These are phyloP conservation scores for Oreochromis mossambicus DNA, from an alignment of 2,797 vertebrate species.

Conservation along the genomic window DNA sequence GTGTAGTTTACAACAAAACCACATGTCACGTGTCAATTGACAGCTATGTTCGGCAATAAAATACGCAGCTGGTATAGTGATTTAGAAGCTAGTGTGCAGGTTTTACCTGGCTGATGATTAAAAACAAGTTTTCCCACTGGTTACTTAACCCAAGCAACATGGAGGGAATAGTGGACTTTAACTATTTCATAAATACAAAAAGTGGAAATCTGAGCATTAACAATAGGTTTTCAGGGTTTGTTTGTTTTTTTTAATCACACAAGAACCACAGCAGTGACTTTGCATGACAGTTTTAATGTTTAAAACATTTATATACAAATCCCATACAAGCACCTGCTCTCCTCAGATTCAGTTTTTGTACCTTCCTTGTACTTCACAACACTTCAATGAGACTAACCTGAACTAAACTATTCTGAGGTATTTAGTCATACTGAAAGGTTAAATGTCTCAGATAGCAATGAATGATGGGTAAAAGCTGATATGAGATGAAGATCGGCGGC, in stretches of 20 bases:
- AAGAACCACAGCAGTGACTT: not conserved
- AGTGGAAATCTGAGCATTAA: not conserved
- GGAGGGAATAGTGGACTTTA: fast-evolving
- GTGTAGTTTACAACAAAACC: not conserved
- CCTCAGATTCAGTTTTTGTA: not conserved
- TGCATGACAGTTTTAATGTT: conserved; percentile 51
- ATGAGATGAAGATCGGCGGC: not conserved
- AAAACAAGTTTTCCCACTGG: not conserved
- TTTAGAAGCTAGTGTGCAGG: not conserved
- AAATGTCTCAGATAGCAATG: not conserved
- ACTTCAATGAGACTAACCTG: not conserved
- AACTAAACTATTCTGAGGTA: conserved; percentile 43
- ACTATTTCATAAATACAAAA: not conserved
- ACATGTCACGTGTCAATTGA: not conserved
- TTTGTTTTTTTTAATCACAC: not conserved
- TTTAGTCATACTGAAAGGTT: conserved; percentile 12
- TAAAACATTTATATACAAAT: conserved; percentile 47
- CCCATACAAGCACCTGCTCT: conserved; percentile 4
- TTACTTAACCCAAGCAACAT: not conserved
- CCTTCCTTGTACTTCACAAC: not conserved
- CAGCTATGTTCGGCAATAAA: not conserved
- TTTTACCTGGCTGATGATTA: not conserved
- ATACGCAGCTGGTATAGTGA: not conserved
- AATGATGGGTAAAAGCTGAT: not conserved
- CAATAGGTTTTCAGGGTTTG: too few species aligned